phyloP scores from a whole-genome alignment of 2,888 invertebrate genomes.

The Caenorhabditis afra region DNA sequence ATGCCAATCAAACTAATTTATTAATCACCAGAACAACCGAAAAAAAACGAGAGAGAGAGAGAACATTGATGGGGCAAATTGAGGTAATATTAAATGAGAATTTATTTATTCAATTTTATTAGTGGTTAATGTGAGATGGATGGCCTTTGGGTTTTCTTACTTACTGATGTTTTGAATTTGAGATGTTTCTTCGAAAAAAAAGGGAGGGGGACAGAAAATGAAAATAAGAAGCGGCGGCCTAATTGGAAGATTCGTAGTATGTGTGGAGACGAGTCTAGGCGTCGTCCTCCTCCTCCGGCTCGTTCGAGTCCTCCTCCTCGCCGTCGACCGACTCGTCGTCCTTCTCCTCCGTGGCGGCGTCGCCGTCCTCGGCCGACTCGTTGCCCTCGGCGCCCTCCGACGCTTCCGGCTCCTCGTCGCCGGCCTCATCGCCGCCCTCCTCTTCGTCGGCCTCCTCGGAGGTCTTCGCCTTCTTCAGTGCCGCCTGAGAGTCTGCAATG shows the following conservation, averaged over 20 bases:
- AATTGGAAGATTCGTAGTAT: neutral
- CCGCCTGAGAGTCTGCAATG: neutral
- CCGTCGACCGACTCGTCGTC: constrained; percentile 5
- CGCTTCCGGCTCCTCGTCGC: neutral
- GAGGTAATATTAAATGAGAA: neutral
- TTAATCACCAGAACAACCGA: constrained; percentile 11
- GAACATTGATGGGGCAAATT: neutral
- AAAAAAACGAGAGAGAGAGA: neutral
- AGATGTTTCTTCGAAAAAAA: neutral
- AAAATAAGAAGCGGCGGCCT: neutral
- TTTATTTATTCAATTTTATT: no score
- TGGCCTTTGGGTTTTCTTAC: neutral
- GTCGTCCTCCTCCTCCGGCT: neutral
- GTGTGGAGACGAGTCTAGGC: no score
- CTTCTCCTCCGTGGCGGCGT: constrained; percentile 4
- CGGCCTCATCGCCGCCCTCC: neutral
- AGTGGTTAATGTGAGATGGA: no score
- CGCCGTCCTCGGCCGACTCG: constrained; percentile 9
- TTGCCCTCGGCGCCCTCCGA: neutral
- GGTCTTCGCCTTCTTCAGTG: neutral
- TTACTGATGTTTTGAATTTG: neutral
- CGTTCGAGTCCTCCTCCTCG: constrained; percentile 7
- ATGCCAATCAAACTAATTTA: constrained; percentile 1
- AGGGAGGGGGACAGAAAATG: no score
- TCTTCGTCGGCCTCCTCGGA: neutral